Evolutionary conservation across 2,888 invertebrate species (phyloP).

Genomic region (Eledone cirrhosa): DNA sequence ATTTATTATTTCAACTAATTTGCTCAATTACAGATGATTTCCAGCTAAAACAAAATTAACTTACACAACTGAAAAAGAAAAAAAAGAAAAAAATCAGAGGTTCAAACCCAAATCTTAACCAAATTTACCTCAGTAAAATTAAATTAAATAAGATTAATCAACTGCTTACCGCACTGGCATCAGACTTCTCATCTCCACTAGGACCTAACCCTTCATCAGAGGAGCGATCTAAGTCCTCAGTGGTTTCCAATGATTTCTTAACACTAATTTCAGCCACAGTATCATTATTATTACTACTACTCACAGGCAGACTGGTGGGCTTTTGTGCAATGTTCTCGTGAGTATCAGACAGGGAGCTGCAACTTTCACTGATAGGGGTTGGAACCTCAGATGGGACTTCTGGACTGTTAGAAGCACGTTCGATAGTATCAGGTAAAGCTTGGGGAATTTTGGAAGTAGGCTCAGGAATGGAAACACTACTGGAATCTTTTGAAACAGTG

Average conservation of each 20-base stretch:
- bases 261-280: constrained; percentile 9
- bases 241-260: constrained; percentile 28
- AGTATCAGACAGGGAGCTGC: constrained; percentile 19
- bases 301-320: constrained; percentile 17
- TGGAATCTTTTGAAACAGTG: background rate
- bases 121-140: constrained; percentile 30
- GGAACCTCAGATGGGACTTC: constrained; percentile 5
- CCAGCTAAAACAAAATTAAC: background rate
- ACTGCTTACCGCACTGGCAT: constrained; percentile 45
- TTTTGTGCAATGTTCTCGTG: constrained; percentile 8
- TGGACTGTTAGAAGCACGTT: background rate
- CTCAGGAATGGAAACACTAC: background rate
- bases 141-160: background rate
- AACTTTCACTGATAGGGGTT: constrained; percentile 14
- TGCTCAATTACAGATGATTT: too few species aligned
- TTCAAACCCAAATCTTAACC: constrained; percentile 42
- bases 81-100: constrained; percentile 33
- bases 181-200: constrained; percentile 51
- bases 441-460: constrained; percentile 2
- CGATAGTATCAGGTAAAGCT: background rate
- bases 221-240: constrained; percentile 43
- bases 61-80: background rate
- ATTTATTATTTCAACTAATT: too few species aligned
- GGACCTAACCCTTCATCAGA: constrained; percentile 53
- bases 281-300: background rate